Conservation (phyloP, 2,888 invertebrate species). For the Microctonus aethiopoides region DNA sequence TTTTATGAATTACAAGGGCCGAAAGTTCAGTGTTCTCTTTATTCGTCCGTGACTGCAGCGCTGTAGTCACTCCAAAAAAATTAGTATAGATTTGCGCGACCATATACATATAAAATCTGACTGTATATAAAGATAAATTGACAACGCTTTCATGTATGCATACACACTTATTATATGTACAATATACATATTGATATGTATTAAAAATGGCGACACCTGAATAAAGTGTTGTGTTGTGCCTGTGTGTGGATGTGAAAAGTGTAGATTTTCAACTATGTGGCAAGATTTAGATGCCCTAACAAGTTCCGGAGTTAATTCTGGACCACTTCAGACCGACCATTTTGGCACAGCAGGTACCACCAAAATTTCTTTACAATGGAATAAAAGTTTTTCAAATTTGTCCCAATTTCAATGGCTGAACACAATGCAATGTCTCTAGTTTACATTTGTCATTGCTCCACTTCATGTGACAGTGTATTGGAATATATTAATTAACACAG, state of each 20-base stretch:
- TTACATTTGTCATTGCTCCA: too few relatives aligned
- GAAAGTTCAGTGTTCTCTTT: too few relatives aligned
- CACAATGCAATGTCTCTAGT: too few relatives aligned
- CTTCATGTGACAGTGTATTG: too few relatives aligned
- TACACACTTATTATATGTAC: neutral
- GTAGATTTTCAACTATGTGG: conserved; percentile 58
- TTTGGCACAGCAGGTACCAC: conserved; percentile 59
- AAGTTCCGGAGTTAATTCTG: conserved; percentile 58
- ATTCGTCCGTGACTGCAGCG: too few relatives aligned
- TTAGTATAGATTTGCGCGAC: too few relatives aligned
- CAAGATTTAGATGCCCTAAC: conserved; percentile 62
- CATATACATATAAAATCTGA: too few relatives aligned
- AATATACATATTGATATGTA: neutral
- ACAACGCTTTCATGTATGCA: neutral
- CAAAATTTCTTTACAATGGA: neutral
- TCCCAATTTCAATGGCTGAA: neutral
- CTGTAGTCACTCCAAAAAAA: too few relatives aligned
- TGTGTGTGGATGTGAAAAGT: conserved; percentile 39
- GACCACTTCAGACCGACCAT: conserved; percentile 62
- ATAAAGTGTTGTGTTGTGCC: conserved; percentile 39
- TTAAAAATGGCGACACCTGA: conserved; percentile 62
- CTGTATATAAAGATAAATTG: too few relatives aligned
- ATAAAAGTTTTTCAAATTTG: conserved; percentile 23
- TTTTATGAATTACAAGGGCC: too few relatives aligned
- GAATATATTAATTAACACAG: too few relatives aligned